Percentiles rank a stretch among this genome's conserved stretches.
phyloP scores from a whole-genome alignment of 2,113 vertebrate species.

The Naja naja region DNA sequence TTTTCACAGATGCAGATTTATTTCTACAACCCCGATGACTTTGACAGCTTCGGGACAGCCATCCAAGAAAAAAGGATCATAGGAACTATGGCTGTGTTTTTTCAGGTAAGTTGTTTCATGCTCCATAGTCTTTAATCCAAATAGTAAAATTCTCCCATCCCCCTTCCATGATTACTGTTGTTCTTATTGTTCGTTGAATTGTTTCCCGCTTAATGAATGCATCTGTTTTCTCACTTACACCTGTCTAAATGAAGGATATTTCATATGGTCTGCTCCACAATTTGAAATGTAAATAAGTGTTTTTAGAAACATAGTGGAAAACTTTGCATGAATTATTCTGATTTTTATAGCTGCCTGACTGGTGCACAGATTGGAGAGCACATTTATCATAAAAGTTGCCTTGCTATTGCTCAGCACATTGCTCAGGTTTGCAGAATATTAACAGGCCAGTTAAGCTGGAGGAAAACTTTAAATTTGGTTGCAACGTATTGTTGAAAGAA shows the following conservation, averaged over 20 bases:
- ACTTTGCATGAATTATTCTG: slow-evolving; percentile 75
- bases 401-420: slow-evolving; percentile 51
- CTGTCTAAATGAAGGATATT: slow-evolving; percentile 78
- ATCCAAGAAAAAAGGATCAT: slow-evolving; percentile 89
- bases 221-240: slow-evolving; percentile 77
- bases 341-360: slow-evolving; percentile 74
- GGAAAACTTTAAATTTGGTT: slow-evolving; percentile 67
- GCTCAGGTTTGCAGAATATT: slow-evolving; percentile 67
- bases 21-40: slow-evolving; percentile 96
- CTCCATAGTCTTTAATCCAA: slow-evolving; percentile 55
- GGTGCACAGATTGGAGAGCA: slow-evolving; percentile 69
- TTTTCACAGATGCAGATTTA: slow-evolving; percentile 95
- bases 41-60: slow-evolving; percentile 89
- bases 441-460: slow-evolving; percentile 63
- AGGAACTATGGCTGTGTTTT: slow-evolving; percentile 90
- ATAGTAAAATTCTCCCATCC: slow-evolving; percentile 40
- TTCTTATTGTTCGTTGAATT: slow-evolving; percentile 64
- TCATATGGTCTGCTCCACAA: slow-evolving; percentile 73
- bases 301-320: slow-evolving; percentile 76
- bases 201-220: slow-evolving; percentile 73
- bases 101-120: slow-evolving; percentile 83
- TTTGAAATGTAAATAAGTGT: slow-evolving; percentile 83
- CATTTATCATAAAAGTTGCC: slow-evolving; percentile 76
- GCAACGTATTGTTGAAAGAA: slow-evolving; percentile 12
- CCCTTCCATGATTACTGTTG: slow-evolving; percentile 1